Conservation (phyloP, 2,797 vertebrate genomes). For the Sebastes alutus region DNA sequence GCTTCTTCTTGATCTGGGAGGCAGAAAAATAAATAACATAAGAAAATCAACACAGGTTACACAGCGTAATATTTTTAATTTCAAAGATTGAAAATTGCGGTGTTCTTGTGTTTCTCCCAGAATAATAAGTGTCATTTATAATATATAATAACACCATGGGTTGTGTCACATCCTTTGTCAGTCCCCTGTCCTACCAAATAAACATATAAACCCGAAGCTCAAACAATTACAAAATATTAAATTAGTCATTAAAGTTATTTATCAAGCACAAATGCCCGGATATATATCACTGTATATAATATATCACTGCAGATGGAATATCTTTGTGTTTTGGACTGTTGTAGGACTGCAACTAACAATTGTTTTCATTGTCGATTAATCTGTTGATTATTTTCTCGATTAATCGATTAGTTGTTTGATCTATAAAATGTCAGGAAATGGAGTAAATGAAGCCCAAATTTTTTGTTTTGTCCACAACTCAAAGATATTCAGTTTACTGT, state of each 20-base stretch:
- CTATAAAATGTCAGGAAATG: no score
- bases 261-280: no score
- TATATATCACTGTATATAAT: no score
- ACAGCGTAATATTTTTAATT: neutral
- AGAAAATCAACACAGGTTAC: neutral
- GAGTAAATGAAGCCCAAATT: no score
- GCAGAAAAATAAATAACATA: neutral
- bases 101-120: neutral
- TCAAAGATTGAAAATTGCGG: neutral
- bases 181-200: neutral
- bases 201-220: neutral
- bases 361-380: no score
- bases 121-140: neutral
- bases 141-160: neutral
- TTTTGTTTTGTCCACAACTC: no score
- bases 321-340: no score
- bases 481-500: no score
- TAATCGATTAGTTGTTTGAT: no score
- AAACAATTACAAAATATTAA: neutral
- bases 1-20: slow-evolving; percentile 97
- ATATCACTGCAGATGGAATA: neutral
- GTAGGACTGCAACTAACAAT: no score
- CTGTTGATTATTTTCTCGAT: no score
- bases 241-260: no score
- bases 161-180: neutral